Evolutionary conservation across 2,113 vertebrate genomes (phyloP).

Genomic region (Mungos mungo): DNA sequence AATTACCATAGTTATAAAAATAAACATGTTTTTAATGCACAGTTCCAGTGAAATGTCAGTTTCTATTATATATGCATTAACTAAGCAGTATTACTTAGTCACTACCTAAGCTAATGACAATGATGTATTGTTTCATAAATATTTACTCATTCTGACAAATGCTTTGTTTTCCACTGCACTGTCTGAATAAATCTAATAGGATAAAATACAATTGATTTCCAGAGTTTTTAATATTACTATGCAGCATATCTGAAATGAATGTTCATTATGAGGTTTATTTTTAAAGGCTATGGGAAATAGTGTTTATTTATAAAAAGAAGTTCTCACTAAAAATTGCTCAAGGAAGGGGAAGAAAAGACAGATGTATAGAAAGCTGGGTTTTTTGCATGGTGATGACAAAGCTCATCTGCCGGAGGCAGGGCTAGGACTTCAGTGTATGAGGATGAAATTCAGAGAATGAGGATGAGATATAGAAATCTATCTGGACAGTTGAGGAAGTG

Average conservation of each 20-base stretch:
- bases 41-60: neutral
- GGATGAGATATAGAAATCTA: neutral
- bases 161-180: slow-evolving; percentile 15
- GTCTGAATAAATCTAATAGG: neutral
- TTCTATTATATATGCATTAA: neutral
- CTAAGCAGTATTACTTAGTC: neutral
- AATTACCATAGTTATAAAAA: slow-evolving; percentile 40
- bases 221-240: neutral
- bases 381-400: neutral
- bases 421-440: neutral
- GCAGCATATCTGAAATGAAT: slow-evolving; percentile 14
- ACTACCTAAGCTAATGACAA: neutral
- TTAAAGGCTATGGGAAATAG: neutral
- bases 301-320: neutral
- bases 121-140: neutral
- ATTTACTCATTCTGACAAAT: neutral
- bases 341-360: neutral
- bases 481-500: neutral
- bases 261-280: slow-evolving; percentile 16
- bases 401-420: neutral
- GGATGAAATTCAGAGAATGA: neutral
- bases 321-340: neutral
- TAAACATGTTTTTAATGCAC: slow-evolving; percentile 24
- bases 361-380: neutral
- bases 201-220: slow-evolving; percentile 1